Percentiles rank a stretch among this genome's conserved stretches.
phyloP scores from a whole-genome alignment of 2,113 vertebrate genomes.

The Hypomesus transpacificus region DNA sequence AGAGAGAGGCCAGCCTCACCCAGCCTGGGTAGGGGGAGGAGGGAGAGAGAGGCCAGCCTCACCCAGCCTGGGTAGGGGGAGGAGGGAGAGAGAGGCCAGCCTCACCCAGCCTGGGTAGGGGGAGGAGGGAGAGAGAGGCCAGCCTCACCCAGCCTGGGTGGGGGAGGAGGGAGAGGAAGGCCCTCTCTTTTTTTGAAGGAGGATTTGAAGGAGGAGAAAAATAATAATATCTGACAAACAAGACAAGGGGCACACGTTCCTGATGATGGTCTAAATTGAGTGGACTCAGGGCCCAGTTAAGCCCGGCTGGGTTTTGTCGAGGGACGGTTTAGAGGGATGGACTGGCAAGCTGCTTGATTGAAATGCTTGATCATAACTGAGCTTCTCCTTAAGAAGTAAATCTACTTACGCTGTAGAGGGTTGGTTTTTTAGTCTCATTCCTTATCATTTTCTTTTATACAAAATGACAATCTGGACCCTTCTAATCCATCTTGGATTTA shows the following conservation, averaged over 20 bases:
- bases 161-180: too few species aligned
- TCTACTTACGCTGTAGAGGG: constrained; percentile 59
- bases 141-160: too few species aligned
- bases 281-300: constrained; percentile 39
- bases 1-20: too few species aligned
- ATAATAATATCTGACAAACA: constrained; percentile 57
- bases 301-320: constrained; percentile 42
- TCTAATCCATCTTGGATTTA: constrained; percentile 71
- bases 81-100: too few species aligned
- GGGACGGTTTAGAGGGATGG: constrained; percentile 51
- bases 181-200: too few species aligned
- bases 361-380: constrained; percentile 58
- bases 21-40: too few species aligned
- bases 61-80: too few species aligned
- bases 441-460: constrained; percentile 71
- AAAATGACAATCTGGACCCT: constrained; percentile 66
- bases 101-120: too few species aligned
- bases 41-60: too few species aligned
- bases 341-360: constrained; percentile 52
- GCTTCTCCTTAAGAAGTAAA: constrained; percentile 70
- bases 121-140: too few species aligned
- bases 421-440: constrained; percentile 65
- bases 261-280: constrained; percentile 47
- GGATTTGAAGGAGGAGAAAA: constrained; percentile 45
- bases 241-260: constrained; percentile 36